Conservation (phyloP, 2,797 vertebrate species). For the Scomberomorus guttatus region DNA sequence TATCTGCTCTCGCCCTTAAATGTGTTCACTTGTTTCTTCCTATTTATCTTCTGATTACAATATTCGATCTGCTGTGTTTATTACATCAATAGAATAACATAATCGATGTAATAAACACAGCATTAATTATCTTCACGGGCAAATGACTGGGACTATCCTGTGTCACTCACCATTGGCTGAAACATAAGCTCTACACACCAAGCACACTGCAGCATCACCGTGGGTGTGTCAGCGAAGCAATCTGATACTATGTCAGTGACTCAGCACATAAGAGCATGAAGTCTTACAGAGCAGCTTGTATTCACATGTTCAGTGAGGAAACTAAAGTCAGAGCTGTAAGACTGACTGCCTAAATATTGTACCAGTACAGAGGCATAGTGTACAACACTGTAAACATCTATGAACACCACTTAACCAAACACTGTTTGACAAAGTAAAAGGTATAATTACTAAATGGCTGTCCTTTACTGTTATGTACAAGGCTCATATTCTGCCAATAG, state of each 20-base stretch:
- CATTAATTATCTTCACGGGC: background rate
- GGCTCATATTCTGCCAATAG: background rate
- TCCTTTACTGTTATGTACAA: background rate
- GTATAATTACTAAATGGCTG: background rate
- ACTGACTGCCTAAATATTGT: background rate
- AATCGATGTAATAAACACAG: background rate
- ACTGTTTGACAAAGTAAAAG: background rate
- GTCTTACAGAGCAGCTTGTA: conserved; percentile 19
- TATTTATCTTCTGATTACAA: background rate
- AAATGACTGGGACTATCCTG: conserved; percentile 10
- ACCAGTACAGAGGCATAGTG: too few relatives aligned
- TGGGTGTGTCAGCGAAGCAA: conserved; percentile 34
- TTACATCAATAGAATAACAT: too few relatives aligned
- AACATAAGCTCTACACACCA: conserved; percentile 38
- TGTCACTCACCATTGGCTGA: conserved; percentile 33
- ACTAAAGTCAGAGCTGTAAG: background rate
- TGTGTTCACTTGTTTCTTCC: background rate
- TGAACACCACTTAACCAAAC: background rate
- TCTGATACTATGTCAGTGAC: conserved; percentile 54
- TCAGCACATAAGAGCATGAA: conserved; percentile 50
- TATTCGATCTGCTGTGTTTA: background rate
- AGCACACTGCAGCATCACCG: background rate
- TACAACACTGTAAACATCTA: background rate
- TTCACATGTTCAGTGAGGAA: conserved; percentile 1
- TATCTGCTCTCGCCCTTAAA: background rate